phyloP scores from a whole-genome alignment of 1,140 invertebrate genomes.

The Teleopsis dalmanni region DNA sequence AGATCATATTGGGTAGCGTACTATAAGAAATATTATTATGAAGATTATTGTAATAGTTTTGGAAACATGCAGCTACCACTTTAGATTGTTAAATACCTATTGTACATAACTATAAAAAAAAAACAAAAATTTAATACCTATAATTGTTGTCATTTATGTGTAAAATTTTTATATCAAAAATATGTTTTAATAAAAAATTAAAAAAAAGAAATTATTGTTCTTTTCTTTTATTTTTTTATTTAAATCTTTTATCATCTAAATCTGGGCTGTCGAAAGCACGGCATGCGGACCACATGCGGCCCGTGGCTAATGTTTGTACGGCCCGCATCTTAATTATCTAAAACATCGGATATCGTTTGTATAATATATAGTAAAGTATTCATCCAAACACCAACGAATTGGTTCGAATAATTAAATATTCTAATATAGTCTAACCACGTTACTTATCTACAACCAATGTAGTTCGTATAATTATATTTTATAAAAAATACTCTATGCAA shows the following conservation, averaged over 20 bases:
- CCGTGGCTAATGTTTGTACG: too few species aligned
- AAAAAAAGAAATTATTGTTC: conserved; percentile 1
- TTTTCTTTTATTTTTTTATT: conserved; percentile 8
- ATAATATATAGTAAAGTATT: too few species aligned
- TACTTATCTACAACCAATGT: too few species aligned
- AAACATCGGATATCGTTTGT: too few species aligned
- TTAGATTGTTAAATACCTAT: background rate
- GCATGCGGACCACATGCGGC: too few species aligned
- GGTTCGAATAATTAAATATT: too few species aligned
- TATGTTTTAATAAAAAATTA: background rate
- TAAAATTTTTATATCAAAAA: conserved; percentile 7
- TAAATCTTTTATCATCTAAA: conserved; percentile 15
- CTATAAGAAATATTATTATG: conserved; percentile 17
- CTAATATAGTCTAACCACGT: too few species aligned
- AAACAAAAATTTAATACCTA: conserved; percentile 5
- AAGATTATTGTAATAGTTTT: conserved; percentile 9
- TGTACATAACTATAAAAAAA: conserved; percentile 3
- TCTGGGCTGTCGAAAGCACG: too few species aligned
- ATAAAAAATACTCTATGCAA: too few species aligned
- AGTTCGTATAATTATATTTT: too few species aligned
- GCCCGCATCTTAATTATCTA: too few species aligned
- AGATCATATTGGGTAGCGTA: conserved; percentile 42
- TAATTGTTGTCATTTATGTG: conserved; percentile 5
- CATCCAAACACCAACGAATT: too few species aligned
- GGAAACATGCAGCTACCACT: conserved; percentile 4